phyloP scores from a whole-genome alignment of 2,888 invertebrate species.

The Heliconius aoede region DNA sequence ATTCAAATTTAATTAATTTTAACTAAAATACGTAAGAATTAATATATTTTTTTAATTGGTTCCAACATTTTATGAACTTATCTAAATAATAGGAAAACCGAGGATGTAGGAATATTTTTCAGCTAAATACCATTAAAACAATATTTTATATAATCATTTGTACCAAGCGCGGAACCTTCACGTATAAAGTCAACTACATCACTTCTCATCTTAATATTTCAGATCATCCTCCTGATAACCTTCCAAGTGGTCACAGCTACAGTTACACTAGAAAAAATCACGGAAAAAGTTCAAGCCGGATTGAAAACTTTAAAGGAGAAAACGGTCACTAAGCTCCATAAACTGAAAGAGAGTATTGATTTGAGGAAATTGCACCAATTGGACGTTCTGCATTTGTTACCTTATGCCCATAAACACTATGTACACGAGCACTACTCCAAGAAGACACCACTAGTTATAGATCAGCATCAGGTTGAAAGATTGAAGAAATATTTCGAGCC shows the following conservation, averaged over 20 bases:
- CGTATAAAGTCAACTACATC: background rate
- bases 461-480: conserved; percentile 51
- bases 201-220: conserved; percentile 45
- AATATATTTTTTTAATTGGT: no score
- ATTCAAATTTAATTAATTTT: no score
- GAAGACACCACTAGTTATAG: conserved; percentile 49
- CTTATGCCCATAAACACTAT: conserved; percentile 49
- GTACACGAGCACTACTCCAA: conserved; percentile 50
- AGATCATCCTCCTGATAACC: conserved; percentile 62
- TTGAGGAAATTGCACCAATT: conserved; percentile 51
- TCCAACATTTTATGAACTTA: no score
- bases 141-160: no score
- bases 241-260: conserved; percentile 61
- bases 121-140: no score
- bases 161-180: background rate
- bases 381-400: conserved; percentile 45
- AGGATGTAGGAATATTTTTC: no score
- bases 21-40: no score
- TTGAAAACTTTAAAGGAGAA: conserved; percentile 53
- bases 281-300: conserved; percentile 56
- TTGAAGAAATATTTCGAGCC: conserved; percentile 54
- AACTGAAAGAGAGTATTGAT: conserved; percentile 52
- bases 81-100: no score
- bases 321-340: conserved; percentile 55
- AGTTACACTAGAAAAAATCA: conserved; percentile 62